Conservation (phyloP, 2,888 invertebrate species). For the Xylota sylvarum region DNA sequence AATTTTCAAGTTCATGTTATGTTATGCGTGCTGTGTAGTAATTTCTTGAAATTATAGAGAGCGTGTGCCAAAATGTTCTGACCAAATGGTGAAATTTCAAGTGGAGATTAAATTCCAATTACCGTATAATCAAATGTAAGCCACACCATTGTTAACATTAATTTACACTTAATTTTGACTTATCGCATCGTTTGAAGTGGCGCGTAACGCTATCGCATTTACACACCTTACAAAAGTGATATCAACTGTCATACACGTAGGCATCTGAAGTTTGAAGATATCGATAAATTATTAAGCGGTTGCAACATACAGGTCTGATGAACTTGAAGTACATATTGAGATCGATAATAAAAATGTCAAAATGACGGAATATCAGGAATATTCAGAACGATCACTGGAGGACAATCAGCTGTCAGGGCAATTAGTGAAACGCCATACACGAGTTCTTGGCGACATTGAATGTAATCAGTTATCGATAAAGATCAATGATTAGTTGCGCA, state of each 20-base stretch:
- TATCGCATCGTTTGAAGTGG: background rate
- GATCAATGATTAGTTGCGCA: background rate
- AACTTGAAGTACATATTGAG: constrained; percentile 10
- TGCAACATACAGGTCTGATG: background rate
- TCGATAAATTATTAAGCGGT: background rate
- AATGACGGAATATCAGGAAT: background rate
- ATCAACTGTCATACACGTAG: background rate
- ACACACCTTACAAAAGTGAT: constrained; percentile 12
- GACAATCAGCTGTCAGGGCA: constrained; percentile 6
- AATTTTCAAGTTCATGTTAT: constrained; percentile 23
- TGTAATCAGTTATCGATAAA: background rate
- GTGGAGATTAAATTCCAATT: constrained; percentile 38
- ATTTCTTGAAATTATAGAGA: constrained; percentile 8
- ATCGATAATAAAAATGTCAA: background rate
- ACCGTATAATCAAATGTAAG: constrained; percentile 14
- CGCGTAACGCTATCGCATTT: background rate
- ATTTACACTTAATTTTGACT: constrained; percentile 33
- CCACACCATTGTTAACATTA: constrained; percentile 32
- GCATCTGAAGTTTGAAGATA: background rate
- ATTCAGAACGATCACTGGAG: background rate
- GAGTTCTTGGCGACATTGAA: background rate
- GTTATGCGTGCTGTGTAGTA: background rate
- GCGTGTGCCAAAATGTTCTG: constrained; percentile 4
- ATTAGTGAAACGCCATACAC: background rate
- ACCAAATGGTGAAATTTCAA: background rate